A percentile compares a stretch with the other conserved stretches of the same genome.
Evolutionary conservation across 2,113 vertebrate genomes (phyloP).

Genomic region (Dipodomys ordii): DNA sequence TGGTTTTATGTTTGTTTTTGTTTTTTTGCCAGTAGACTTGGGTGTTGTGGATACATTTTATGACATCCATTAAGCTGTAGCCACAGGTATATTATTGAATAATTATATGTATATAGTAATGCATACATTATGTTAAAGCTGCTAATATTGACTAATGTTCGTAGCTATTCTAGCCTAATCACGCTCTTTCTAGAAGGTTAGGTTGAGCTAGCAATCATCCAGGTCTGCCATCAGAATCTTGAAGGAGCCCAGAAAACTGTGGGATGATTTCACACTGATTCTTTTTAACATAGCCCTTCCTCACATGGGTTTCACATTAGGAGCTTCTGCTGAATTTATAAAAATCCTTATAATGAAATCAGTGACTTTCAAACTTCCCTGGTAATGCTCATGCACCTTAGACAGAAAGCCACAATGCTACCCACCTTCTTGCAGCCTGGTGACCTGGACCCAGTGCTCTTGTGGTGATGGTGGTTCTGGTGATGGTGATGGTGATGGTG

Average conservation of each 20-base stretch:
- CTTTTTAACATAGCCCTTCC: not conserved
- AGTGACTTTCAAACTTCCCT: not conserved
- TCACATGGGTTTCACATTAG: not conserved
- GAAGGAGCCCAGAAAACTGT: not conserved
- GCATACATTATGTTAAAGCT: not conserved
- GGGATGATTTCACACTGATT: not conserved
- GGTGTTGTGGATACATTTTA: not conserved
- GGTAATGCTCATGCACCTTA: not conserved
- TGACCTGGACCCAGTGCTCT: not conserved
- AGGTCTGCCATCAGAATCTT: not conserved
- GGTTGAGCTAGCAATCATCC: not conserved
- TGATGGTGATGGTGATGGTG: not conserved
- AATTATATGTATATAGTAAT: too few species aligned
- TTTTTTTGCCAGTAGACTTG: not conserved
- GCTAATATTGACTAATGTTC: not conserved
- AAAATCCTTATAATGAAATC: not conserved
- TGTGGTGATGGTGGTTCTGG: too few species aligned
- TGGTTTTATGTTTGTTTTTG: not conserved
- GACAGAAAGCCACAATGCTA: not conserved
- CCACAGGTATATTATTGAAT: not conserved
- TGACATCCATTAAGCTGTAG: not conserved
- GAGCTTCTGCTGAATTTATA: not conserved
- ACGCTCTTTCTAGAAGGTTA: not conserved
- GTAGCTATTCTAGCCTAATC: not conserved
- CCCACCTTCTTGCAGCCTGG: not conserved